A percentile compares a stretch with the other conserved stretches of the same genome.
Conservation (phyloP, 2,888 invertebrate species). For the Exephanes ischioxanthus region DNA sequence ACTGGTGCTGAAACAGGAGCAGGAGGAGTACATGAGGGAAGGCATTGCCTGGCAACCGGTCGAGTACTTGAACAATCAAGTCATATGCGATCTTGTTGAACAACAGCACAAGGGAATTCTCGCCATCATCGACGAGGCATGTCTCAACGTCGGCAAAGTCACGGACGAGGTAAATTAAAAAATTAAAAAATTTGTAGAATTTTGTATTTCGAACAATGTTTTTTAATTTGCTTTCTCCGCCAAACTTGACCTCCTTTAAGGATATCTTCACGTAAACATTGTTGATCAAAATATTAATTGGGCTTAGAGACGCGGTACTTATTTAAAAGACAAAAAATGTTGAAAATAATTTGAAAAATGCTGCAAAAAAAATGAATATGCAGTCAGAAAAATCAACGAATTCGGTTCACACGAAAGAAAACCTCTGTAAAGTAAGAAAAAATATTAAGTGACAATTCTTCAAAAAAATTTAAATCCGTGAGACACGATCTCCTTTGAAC, state of each 20-base stretch:
- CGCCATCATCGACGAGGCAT: constrained; percentile 98
- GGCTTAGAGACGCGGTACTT: too few species aligned
- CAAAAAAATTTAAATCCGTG: constrained; percentile 84
- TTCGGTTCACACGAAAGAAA: too few species aligned
- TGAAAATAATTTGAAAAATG: too few species aligned
- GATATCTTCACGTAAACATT: too few species aligned
- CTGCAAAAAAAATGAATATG: too few species aligned
- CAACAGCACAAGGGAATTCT: constrained; percentile 96
- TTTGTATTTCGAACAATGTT: too few species aligned
- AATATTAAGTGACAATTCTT: not conserved
- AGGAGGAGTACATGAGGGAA: constrained; percentile 98
- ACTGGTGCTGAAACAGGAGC: constrained; percentile 98
- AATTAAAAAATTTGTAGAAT: not conserved
- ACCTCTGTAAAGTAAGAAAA: too few species aligned
- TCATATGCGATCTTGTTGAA: constrained; percentile 98
- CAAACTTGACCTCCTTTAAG: too few species aligned
- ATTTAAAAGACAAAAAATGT: too few species aligned
- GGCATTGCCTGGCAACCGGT: constrained; percentile 98
- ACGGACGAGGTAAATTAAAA: constrained; percentile 86
- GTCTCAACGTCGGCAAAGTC: constrained; percentile 97
- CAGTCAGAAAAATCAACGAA: too few species aligned
- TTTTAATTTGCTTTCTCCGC: too few species aligned
- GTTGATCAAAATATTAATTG: too few species aligned
- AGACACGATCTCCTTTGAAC: not conserved
- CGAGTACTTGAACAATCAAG: constrained; percentile 98